These are phyloP conservation scores for Eristalis arbustorum DNA, from an alignment of 2,888 invertebrate genomes.

Conservation along the genomic window DNA sequence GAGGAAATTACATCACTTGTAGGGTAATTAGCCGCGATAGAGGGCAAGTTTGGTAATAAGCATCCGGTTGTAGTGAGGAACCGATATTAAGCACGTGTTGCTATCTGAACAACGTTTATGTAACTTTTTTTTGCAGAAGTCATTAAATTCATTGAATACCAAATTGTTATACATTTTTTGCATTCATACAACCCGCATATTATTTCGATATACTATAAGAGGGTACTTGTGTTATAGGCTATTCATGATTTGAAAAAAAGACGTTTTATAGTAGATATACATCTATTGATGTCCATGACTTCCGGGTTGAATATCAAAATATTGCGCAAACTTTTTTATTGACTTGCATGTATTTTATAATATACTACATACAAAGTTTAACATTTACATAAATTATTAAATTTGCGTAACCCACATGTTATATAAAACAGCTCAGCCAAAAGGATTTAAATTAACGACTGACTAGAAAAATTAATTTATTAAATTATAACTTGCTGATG, in stretches of 20 bases:
- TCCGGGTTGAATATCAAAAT: not conserved
- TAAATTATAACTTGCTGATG: too few species aligned
- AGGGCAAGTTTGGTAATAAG: constrained; percentile 33
- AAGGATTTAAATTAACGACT: too few species aligned
- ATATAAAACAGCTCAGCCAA: too few species aligned
- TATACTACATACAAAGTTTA: too few species aligned
- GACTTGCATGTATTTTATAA: not conserved
- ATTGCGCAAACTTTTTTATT: not conserved
- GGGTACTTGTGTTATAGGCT: not conserved
- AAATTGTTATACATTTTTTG: constrained; percentile 7
- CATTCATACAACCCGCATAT: not conserved
- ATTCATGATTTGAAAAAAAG: not conserved
- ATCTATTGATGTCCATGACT: not conserved
- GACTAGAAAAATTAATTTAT: too few species aligned
- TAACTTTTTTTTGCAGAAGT: not conserved
- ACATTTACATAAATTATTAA: too few species aligned
- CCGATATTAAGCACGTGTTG: not conserved
- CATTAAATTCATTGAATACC: constrained; percentile 7
- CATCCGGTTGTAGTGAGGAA: constrained; percentile 30
- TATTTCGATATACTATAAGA: not conserved
- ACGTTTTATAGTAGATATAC: not conserved
- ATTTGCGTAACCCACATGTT: too few species aligned
- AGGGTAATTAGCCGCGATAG: constrained; percentile 36
- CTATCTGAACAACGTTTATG: not conserved
- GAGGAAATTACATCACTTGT: constrained; percentile 25